phyloP scores from a whole-genome alignment of 2,113 vertebrate species.

The Gracilinanus agilis region DNA sequence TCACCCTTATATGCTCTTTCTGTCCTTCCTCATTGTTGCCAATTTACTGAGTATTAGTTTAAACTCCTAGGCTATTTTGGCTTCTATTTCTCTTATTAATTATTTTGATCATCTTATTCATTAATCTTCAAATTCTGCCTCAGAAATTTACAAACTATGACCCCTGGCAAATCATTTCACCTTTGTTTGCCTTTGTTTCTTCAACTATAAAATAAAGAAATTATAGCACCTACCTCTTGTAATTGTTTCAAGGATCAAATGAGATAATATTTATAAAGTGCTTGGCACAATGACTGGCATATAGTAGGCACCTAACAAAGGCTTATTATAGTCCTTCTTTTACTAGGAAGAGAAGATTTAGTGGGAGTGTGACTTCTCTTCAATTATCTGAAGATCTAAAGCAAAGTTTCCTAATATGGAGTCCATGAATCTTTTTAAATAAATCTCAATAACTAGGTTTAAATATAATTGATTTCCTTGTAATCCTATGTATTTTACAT shows the following conservation, averaged over 20 bases:
- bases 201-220: not conserved
- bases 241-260: not conserved
- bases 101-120: not conserved
- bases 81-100: not conserved
- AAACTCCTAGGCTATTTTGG: not conserved
- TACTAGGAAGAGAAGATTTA: not conserved
- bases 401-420: not conserved
- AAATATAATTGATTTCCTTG: not conserved
- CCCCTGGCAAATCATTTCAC: not conserved
- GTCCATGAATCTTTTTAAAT: not conserved
- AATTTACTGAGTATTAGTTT: not conserved
- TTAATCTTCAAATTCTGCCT: not conserved
- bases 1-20: not conserved
- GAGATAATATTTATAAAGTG: not conserved
- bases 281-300: not conserved
- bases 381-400: not conserved
- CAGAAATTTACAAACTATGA: not conserved
- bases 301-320: not conserved
- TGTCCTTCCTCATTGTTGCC: not conserved
- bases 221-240: not conserved
- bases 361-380: not conserved
- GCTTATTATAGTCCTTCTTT: not conserved
- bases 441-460: not conserved
- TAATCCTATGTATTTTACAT: not conserved
- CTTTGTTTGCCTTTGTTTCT: not conserved